Evolutionary conservation across 2,113 vertebrate genomes (phyloP).

Genomic region (Calyptomena viridis): DNA sequence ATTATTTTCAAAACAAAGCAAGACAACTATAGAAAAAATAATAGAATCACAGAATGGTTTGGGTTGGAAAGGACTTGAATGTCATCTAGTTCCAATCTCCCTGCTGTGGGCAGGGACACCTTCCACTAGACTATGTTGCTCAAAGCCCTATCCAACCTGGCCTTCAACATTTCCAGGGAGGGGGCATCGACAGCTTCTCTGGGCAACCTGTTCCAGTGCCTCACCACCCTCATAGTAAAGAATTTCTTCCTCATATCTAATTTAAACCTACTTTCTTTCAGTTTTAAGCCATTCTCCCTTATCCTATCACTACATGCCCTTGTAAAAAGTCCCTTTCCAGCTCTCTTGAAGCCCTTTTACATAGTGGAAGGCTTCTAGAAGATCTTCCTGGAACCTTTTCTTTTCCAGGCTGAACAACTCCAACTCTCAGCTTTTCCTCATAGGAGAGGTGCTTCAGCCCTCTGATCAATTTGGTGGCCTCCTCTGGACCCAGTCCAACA

Average conservation of each 20-base stretch:
- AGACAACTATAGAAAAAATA: background rate
- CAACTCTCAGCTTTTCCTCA: background rate
- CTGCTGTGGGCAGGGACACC: background rate
- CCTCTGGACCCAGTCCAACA: background rate
- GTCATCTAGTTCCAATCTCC: background rate
- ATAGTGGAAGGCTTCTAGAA: too few species aligned
- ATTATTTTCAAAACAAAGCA: constrained; percentile 6
- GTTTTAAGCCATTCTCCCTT: too few species aligned
- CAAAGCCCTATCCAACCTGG: too few species aligned
- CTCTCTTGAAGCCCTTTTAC: background rate
- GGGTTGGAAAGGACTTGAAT: background rate
- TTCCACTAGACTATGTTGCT: too few species aligned
- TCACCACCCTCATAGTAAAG: too few species aligned
- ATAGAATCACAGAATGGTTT: background rate
- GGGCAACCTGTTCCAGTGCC: too few species aligned
- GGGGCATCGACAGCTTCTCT: too few species aligned
- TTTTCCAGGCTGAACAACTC: background rate
- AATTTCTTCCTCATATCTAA: too few species aligned
- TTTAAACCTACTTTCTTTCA: too few species aligned
- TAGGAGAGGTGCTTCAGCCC: background rate
- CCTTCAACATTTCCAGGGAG: too few species aligned
- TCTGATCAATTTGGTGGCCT: background rate
- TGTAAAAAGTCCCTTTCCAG: too few species aligned
- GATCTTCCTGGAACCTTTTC: background rate
- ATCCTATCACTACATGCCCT: too few species aligned